Evolutionary conservation across 1,140 invertebrate genomes (phyloP), one percentile per base, ranked within the genome.

Genomic region (Lutraria rhynchaena): DNA sequence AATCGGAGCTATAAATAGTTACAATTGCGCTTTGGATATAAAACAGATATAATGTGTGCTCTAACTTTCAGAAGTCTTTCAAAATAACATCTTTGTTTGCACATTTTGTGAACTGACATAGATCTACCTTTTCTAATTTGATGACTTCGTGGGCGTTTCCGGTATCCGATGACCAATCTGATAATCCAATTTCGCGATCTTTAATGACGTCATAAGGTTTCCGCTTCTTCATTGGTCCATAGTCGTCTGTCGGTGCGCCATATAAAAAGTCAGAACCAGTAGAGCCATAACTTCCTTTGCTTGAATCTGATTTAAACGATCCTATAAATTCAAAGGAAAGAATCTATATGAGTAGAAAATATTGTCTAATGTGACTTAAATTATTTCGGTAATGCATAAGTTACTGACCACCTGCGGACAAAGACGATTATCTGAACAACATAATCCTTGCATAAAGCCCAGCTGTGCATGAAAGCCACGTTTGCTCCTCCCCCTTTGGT

Each of bases 111-210:
- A 55, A 22, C 7, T 19, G 19, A 15, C 27, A 60, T 7, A 35
- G 29, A 46, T 60, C 31, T 49, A 69, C 76, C 65, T 58, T 46
- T 60, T 70, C 76, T 70, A 80, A 29, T 24, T 49, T 55, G 1
- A 80, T 80, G 5, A 69, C 76, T n/a, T 80, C 76, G 15, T 70
- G 76, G 3, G 53, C 65, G 44, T 35, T 69, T 7, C 60, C 46
- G 33, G 76, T 61, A 80, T 80, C 76, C 3, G 76, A 80, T 5
- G 76, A 80, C 63, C 65, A 80, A 58, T 80, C 76, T 2, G 67
- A 51, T 4, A 5, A 7, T 9, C 46, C 67, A 15, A 1, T 27
- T 31, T 55, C 65, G 3, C 51, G 60, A n/a, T 80, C 76, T 46
- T 61, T 65, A 37, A 70, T 70, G 33, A 69, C 37, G 51, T 80